Evolutionary conservation across 1,140 invertebrate genomes (phyloP).

Genomic region (Archivesica marissinica): DNA sequence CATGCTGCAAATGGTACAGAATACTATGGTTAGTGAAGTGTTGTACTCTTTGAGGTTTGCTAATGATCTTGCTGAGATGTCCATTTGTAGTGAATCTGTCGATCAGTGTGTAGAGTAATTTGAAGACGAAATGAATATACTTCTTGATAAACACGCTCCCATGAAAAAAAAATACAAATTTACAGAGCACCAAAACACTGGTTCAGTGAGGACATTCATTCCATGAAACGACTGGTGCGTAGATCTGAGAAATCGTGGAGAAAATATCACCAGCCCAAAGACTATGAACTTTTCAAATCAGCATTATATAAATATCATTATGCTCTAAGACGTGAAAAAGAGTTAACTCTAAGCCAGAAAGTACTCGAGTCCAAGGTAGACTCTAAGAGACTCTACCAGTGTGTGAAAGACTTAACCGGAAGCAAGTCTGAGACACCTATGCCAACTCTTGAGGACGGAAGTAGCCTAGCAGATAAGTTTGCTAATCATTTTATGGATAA

Average conservation of each 20-base stretch:
- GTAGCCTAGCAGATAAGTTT: slow-evolving; percentile 43
- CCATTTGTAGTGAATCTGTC: slow-evolving; percentile 10
- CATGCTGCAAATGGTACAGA: too few relatives aligned
- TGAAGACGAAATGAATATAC: slow-evolving; percentile 28
- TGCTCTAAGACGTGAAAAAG: slow-evolving; percentile 35
- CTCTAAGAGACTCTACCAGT: slow-evolving; percentile 35
- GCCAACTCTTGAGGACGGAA: slow-evolving; percentile 15
- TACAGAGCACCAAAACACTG: slow-evolving; percentile 40
- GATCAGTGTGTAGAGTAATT: slow-evolving; percentile 20
- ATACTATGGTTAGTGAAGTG: too few relatives aligned
- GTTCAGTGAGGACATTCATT: slow-evolving; percentile 34
- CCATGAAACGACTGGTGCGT: slow-evolving; percentile 34
- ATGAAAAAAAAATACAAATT: slow-evolving; percentile 24
- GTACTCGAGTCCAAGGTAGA: slow-evolving; percentile 47
- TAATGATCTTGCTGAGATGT: slow-evolving; percentile 37
- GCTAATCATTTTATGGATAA: slow-evolving; percentile 59
- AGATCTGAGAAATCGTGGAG: slow-evolving; percentile 32
- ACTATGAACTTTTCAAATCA: slow-evolving; percentile 42
- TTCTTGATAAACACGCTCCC: slow-evolving; percentile 39
- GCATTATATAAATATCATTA: slow-evolving; percentile 29
- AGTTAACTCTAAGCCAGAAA: slow-evolving; percentile 31
- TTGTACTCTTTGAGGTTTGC: too few relatives aligned
- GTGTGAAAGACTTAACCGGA: slow-evolving; percentile 51
- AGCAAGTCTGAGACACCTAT: slow-evolving; percentile 51
- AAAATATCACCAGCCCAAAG: slow-evolving; percentile 20